Evolutionary conservation across 53 echinoderm and acorn worm genomes (phyloP), one percentile per base, ranked within the genome.

Genomic region (Henricia sp.): DNA sequence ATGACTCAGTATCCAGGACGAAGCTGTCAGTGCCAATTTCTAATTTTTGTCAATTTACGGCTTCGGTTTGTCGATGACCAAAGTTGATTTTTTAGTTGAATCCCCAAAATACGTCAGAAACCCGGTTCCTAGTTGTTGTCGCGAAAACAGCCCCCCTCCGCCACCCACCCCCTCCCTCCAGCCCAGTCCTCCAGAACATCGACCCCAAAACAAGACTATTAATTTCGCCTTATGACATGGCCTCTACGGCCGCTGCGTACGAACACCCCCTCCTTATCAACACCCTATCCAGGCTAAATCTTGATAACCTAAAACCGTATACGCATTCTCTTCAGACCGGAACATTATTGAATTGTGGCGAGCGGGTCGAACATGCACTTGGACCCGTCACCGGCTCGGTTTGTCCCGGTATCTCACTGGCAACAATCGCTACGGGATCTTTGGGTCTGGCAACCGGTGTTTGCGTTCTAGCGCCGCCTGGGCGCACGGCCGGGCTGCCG

Each of bases 261-360:
- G 35, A 74, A 54, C 55, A 56, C n/a, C 74, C 26, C 74, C 56
- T 74, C 74, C 56, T 57, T 74, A 74, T 74, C 74, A 74, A 74
- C 52, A 74, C 74, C 55, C 57, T n/a, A 56, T 74, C 56, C 10
- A 55, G 17, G 26, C 33, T 48, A 74, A 38, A 74, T 39, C 37
- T 20, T 28, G 74, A 74, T 74, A 54, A 74, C 74, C 74, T 39
- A 55, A 56, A 74, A 74, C 56, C 54, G 40, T 25, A 72, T n/a
- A n/a, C n/a, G n/a, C n/a, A n/a, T n/a, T n/a, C n/a, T n/a, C n/a
- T n/a, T n/a, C n/a, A n/a, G n/a, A n/a, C n/a, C n/a, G n/a, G n/a
- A n/a, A 53, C 19, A 6, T 4, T 16, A 53, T 53, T 10, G 3
- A 3, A 21, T 8, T 53, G 3, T 52, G n/a, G 30, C 21, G 51